These are phyloP conservation scores for Prionailurus bengalensis DNA, from an alignment of 2,113 vertebrate species.

Conservation along the genomic window DNA sequence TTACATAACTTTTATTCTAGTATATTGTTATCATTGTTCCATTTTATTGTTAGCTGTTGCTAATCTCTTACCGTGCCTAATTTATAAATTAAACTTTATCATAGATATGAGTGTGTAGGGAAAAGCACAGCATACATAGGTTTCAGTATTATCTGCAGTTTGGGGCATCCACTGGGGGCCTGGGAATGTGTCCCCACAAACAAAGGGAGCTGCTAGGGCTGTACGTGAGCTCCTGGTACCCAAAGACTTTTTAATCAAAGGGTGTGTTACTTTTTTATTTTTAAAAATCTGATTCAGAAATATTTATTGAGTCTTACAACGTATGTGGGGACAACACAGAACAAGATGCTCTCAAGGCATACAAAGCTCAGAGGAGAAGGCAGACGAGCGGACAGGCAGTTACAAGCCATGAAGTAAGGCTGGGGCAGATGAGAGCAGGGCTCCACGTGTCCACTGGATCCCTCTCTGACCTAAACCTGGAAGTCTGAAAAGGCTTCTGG, in stretches of 20 bases:
- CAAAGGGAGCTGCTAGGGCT: neutral
- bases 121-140: neutral
- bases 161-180: neutral
- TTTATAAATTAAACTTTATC: neutral
- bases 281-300: neutral
- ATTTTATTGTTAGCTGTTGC: neutral
- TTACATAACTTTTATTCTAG: neutral
- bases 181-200: neutral
- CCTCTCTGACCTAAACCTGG: neutral
- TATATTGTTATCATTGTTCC: neutral
- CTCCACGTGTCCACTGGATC: rapidly evolving
- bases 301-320: neutral
- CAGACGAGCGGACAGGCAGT: neutral
- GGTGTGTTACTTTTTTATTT: neutral
- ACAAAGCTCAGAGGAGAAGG: neutral
- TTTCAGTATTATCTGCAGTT: neutral
- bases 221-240: neutral
- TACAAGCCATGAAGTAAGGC: neutral
- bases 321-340: neutral
- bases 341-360: neutral
- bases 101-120: neutral
- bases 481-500: neutral
- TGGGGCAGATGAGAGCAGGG: neutral
- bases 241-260: neutral
- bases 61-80: neutral